A percentile compares a stretch with the other conserved stretches of the same genome.
These are phyloP conservation scores for Lucilia cuprina DNA, from an alignment of 1,140 invertebrate genomes.

Conservation along the genomic window DNA sequence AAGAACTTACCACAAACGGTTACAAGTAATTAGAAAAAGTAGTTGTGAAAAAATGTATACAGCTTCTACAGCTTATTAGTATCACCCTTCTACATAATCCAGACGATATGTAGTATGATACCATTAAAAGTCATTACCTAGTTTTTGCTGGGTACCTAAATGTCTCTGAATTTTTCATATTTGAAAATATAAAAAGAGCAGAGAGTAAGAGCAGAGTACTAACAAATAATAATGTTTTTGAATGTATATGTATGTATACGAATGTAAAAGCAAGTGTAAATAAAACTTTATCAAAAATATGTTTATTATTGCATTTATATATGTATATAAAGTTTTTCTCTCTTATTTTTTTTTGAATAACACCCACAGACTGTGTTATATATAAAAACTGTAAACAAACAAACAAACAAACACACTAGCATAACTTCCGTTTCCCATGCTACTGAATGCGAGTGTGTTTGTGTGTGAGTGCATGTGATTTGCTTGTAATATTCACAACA, in stretches of 20 bases:
- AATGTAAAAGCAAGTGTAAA: neutral
- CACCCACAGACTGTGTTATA: neutral
- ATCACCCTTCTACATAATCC: too few species aligned
- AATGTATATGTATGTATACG: neutral
- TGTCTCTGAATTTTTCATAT: too few species aligned
- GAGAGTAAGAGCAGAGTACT: too few species aligned
- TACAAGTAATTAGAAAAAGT: too few species aligned
- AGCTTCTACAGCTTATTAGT: too few species aligned
- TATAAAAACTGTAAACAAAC: neutral
- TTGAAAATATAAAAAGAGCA: too few species aligned
- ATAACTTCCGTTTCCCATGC: neutral
- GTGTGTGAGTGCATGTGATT: neutral
- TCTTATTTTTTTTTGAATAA: neutral
- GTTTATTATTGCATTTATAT: conserved; percentile 4
- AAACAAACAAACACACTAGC: neutral
- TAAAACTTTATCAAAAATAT: conserved; percentile 2
- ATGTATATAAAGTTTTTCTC: neutral
- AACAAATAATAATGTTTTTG: too few species aligned
- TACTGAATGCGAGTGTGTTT: neutral
- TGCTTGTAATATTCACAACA: neutral
- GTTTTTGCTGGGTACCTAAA: too few species aligned
- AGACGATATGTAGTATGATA: too few species aligned
- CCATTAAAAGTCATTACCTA: too few species aligned
- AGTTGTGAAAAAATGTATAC: too few species aligned
- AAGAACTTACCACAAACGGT: too few species aligned